Percentiles rank a stretch among this genome's conserved stretches.
Evolutionary conservation across 2,113 vertebrate genomes (phyloP).

Genomic region (Caranx ignobilis): DNA sequence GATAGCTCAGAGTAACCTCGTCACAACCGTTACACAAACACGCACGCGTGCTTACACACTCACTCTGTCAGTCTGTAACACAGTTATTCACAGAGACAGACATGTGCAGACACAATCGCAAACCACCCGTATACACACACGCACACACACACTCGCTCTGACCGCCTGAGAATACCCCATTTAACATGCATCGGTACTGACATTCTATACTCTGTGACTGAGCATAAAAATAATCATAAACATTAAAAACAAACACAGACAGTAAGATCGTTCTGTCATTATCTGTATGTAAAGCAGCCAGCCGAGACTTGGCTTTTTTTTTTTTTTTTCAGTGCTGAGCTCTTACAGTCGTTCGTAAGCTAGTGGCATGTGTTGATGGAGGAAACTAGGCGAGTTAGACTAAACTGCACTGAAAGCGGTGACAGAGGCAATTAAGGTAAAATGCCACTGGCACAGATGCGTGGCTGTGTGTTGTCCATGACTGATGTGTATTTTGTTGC

Average conservation of each 20-base stretch:
- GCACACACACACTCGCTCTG: constrained; percentile 13
- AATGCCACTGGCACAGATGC: constrained; percentile 57
- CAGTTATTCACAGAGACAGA: constrained; percentile 20
- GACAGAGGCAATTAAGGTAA: constrained; percentile 73
- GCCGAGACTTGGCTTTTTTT: constrained; percentile 5
- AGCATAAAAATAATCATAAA: background rate
- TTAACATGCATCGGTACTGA: background rate
- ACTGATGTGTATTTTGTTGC: constrained; percentile 48
- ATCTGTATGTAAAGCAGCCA: background rate
- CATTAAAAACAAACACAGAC: background rate
- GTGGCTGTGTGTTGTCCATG: constrained; percentile 27
- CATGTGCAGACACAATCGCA: constrained; percentile 12
- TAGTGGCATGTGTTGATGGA: constrained; percentile 34
- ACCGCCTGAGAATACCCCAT: background rate
- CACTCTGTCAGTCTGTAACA: constrained; percentile 1
- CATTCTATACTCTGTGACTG: background rate
- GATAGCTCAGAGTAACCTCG: background rate
- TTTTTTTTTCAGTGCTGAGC: background rate
- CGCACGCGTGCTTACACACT: background rate
- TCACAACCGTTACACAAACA: background rate
- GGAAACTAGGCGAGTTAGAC: constrained; percentile 21
- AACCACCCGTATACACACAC: background rate
- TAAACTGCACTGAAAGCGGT: constrained; percentile 58
- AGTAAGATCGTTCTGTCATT: background rate
- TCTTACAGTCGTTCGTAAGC: background rate